Conservation (phyloP, 2,888 invertebrate species). For the Oithona nana region DNA sequence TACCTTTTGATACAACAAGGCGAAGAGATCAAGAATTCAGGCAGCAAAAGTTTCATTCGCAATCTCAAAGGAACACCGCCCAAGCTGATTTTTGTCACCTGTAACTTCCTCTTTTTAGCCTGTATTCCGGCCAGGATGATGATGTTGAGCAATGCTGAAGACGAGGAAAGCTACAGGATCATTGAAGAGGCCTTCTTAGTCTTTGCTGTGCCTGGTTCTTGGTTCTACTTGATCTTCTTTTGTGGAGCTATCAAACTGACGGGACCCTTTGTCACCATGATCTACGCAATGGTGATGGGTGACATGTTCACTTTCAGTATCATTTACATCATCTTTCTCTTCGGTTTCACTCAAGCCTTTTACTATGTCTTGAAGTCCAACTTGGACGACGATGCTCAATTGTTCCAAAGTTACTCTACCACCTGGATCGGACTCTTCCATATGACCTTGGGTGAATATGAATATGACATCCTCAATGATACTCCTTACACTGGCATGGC, state of each 20-base stretch:
- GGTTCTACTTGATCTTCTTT: slow-evolving; percentile 96
- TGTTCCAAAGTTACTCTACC: slow-evolving; percentile 57
- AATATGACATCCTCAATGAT: slow-evolving; percentile 79
- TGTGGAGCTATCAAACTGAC: slow-evolving; percentile 87
- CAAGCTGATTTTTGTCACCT: slow-evolving; percentile 31
- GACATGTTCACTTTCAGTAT: slow-evolving; percentile 97
- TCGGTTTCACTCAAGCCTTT: slow-evolving; percentile 89
- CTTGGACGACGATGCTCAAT: slow-evolving; percentile 42
- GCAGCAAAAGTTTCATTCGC: slow-evolving; percentile 65
- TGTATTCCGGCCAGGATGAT: slow-evolving; percentile 67
- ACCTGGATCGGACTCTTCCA: slow-evolving; percentile 98
- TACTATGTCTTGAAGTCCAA: slow-evolving; percentile 82
- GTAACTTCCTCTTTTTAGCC: slow-evolving; percentile 68
- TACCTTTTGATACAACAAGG: slow-evolving; percentile 81
- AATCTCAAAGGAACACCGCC: slow-evolving; percentile 38
- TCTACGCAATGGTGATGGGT: slow-evolving; percentile 95
- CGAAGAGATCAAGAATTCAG: slow-evolving; percentile 85
- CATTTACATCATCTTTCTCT: slow-evolving; percentile 80
- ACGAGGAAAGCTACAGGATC: slow-evolving; percentile 40
- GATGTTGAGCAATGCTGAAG: slow-evolving; percentile 16
- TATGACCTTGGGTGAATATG: slow-evolving; percentile 92
- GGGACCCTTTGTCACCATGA: slow-evolving; percentile 98
- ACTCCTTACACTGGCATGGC: slow-evolving; percentile 79
- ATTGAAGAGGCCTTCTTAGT: slow-evolving; percentile 79
- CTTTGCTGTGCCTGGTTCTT: slow-evolving; percentile 81